phyloP scores from a whole-genome alignment of 2,888 invertebrate genomes.

The Nowickia ferox region DNA sequence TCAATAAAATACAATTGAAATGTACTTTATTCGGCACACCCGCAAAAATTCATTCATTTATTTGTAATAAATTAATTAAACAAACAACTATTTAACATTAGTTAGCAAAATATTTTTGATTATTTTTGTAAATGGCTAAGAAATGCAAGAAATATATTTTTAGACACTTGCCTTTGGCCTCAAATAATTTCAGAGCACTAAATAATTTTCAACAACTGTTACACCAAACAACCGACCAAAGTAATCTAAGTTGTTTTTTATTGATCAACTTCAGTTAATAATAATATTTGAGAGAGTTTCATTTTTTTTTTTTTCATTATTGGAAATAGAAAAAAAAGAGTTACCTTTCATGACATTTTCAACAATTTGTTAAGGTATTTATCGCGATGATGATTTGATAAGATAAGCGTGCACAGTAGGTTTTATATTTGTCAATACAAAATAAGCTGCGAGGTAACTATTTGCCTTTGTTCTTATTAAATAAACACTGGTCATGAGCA shows the following conservation, averaged over 20 bases:
- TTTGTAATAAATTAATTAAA: slow-evolving; percentile 17
- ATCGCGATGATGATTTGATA: slow-evolving; percentile 38
- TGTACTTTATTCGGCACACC: slow-evolving; percentile 50
- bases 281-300: slow-evolving; percentile 42
- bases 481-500: too few species aligned
- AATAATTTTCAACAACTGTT: slow-evolving; percentile 50
- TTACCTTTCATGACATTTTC: slow-evolving; percentile 4
- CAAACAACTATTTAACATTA: not conserved
- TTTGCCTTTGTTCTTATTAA: not conserved
- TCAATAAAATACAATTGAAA: slow-evolving; percentile 11
- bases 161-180: slow-evolving; percentile 16
- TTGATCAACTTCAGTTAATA: slow-evolving; percentile 6
- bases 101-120: not conserved
- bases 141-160: not conserved
- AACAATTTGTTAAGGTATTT: slow-evolving; percentile 12
- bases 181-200: slow-evolving; percentile 64
- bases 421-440: not conserved
- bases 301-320: not conserved
- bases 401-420: slow-evolving; percentile 27
- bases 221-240: slow-evolving; percentile 8
- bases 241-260: slow-evolving; percentile 22
- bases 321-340: slow-evolving; percentile 6
- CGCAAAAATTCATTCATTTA: slow-evolving; percentile 49
- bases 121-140: not conserved
- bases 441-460: not conserved